phyloP scores from a whole-genome alignment of 2,888 invertebrate species.

The Machimus atricapillus region DNA sequence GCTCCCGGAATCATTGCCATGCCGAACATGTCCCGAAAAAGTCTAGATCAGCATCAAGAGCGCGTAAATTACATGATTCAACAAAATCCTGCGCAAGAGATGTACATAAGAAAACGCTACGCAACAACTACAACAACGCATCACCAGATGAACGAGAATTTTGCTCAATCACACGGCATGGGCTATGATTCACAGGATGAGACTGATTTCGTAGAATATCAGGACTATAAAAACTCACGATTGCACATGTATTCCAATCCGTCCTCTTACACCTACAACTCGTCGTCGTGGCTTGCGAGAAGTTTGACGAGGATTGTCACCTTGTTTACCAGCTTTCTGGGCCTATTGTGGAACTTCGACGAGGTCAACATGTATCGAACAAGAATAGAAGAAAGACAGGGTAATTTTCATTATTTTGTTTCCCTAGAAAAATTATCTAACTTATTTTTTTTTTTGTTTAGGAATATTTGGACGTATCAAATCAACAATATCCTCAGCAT shows the following conservation, averaged over 20 bases:
- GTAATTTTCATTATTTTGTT: conserved; percentile 8
- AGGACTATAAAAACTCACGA: conserved; percentile 38
- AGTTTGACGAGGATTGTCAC: conserved; percentile 53
- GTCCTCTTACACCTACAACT: not conserved
- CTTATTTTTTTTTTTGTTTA: conserved; percentile 43
- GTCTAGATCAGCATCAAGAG: conserved; percentile 68
- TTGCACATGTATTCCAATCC: not conserved
- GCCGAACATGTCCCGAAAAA: conserved; percentile 88
- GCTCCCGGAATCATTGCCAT: conserved; percentile 82
- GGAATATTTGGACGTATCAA: conserved; percentile 52
- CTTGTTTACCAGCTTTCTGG: not conserved
- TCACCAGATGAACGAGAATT: not conserved
- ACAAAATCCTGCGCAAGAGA: conserved; percentile 57
- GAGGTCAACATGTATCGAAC: not conserved
- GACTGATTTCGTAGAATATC: conserved; percentile 53
- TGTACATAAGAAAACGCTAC: conserved; percentile 59
- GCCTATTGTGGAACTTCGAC: not conserved
- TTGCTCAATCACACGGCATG: conserved; percentile 19
- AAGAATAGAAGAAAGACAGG: conserved; percentile 13
- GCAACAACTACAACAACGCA: not conserved
- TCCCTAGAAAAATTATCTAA: not conserved
- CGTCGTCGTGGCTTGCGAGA: conserved; percentile 54
- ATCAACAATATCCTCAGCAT: conserved; percentile 50
- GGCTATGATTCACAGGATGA: conserved; percentile 61
- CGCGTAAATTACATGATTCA: conserved; percentile 62